Base-by-base conservation (phyloP, 2,888 invertebrate genomes). In the Alsophila aescularia region DNA sequence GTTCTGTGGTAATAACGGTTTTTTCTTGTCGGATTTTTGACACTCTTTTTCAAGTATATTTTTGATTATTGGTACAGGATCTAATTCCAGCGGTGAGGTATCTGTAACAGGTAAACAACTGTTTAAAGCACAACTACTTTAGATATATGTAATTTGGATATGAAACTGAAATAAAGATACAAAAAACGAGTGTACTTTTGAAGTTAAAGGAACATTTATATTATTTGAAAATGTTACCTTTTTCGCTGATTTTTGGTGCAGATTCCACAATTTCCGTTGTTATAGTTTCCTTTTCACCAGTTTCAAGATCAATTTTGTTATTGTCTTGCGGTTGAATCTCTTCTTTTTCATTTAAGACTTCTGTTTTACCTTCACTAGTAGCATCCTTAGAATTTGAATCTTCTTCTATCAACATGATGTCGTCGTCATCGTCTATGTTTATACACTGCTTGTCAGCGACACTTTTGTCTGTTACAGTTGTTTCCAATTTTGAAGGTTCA, bases 321-420 rank as follows among this genome's bases (percentile, higher is more conserved):
- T 56, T 40, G 35, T 47, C 56, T 27, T 9, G 54, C 31, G 43
- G 14, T n/a, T 41, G 24, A 49, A 66, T 52, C 13, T 54, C 47
- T 52, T 61, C 63, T 35, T 45, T 52, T 42, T 57, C 48, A 52
- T 32, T 58, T 34, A 54, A 58, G 40, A 52, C 48, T 34, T 59
- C 52, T 54, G 55, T 9, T 58, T 55, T 54, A 34, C 49, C 21
- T 52, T 70, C 60, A 59, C 53, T 52, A 45, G 66, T 67, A 27
- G 13, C 58, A 18, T 68, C 67, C 66, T 72, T 72, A 36, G 55
- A 70, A 44, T 57, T 67, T 8, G 63, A 58, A 49, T 90, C 90
- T 70, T 88, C 89, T 70, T 88, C 89, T 61, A 90, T 84, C 13
- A 92, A 53, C 85, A 92, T 85, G 16, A 91, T 82, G 60, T 90